These are phyloP conservation scores for Eremophila alpestris DNA, from an alignment of 2,797 vertebrate species.

Conservation along the genomic window DNA sequence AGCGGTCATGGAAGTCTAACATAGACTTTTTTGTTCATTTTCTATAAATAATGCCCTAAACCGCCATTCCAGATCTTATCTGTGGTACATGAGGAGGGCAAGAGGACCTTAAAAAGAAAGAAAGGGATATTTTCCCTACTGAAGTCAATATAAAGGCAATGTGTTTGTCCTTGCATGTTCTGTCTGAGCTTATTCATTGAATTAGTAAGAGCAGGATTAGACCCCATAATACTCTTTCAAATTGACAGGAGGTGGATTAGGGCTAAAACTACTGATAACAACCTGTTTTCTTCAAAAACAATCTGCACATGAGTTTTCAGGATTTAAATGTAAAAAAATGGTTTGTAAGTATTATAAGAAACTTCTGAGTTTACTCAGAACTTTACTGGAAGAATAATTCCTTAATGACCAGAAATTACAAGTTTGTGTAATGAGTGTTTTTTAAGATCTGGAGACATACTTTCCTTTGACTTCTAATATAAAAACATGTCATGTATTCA, in stretches of 20 bases:
- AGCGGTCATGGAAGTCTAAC: background rate
- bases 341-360: background rate
- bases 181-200: background rate
- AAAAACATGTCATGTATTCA: background rate
- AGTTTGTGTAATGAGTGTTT: background rate
- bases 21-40: background rate
- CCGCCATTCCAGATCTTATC: background rate
- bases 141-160: background rate
- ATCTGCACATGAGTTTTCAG: background rate
- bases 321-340: background rate
- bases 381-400: background rate
- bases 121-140: background rate
- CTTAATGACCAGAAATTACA: background rate
- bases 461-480: background rate
- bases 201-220: constrained; percentile 18
- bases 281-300: constrained; percentile 30
- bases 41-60: background rate
- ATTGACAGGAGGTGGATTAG: background rate
- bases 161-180: background rate
- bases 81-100: background rate
- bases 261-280: constrained; percentile 26
- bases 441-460: background rate
- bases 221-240: constrained; percentile 14
- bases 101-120: background rate
- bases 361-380: background rate